Evolutionary conservation across 2,888 invertebrate species (phyloP).

Genomic region (Zaprionus bogoriensis): DNA sequence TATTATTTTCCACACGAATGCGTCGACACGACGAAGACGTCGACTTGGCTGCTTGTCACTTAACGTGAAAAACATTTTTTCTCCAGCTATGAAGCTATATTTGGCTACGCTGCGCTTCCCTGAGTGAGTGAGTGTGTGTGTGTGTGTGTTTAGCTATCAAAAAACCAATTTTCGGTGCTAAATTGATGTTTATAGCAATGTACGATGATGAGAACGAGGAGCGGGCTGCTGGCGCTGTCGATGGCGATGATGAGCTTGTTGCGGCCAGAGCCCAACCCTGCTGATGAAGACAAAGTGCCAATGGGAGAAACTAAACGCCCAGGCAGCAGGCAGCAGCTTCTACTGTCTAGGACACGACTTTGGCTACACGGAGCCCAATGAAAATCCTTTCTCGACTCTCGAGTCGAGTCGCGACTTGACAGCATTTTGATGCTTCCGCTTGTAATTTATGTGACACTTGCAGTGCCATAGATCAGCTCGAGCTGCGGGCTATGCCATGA

Average conservation of each 20-base stretch:
- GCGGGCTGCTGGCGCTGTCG: slow-evolving; percentile 45
- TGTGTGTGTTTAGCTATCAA: slow-evolving; percentile 62
- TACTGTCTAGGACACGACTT: slow-evolving; percentile 40
- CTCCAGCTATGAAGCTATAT: slow-evolving; percentile 53
- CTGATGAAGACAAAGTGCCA: slow-evolving; percentile 76
- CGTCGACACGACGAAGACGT: slow-evolving; percentile 49
- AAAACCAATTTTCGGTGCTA: slow-evolving; percentile 78
- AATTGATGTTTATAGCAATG: slow-evolving; percentile 78
- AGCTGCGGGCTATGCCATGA: slow-evolving; percentile 52
- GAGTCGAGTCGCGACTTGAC: slow-evolving; percentile 47
- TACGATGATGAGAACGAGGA: slow-evolving; percentile 57
- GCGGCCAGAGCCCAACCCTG: slow-evolving; percentile 45
- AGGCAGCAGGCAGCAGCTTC: too few relatives aligned
- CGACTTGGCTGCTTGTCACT: slow-evolving; percentile 63
- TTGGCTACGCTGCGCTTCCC: slow-evolving; percentile 13
- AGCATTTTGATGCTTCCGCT: slow-evolving; percentile 77
- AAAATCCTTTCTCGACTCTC: slow-evolving; percentile 61
- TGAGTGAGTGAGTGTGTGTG: slow-evolving; percentile 13
- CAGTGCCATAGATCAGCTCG: slow-evolving; percentile 69
- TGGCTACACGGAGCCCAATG: slow-evolving; percentile 50
- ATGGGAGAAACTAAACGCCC: slow-evolving; percentile 71
- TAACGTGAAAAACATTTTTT: slow-evolving; percentile 78
- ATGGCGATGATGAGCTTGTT: slow-evolving; percentile 72
- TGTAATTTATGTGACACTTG: slow-evolving; percentile 79
- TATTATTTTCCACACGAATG: slow-evolving; percentile 72